phyloP scores from a whole-genome alignment of 2,888 invertebrate species.

The Alviniconcha strummeri region DNA sequence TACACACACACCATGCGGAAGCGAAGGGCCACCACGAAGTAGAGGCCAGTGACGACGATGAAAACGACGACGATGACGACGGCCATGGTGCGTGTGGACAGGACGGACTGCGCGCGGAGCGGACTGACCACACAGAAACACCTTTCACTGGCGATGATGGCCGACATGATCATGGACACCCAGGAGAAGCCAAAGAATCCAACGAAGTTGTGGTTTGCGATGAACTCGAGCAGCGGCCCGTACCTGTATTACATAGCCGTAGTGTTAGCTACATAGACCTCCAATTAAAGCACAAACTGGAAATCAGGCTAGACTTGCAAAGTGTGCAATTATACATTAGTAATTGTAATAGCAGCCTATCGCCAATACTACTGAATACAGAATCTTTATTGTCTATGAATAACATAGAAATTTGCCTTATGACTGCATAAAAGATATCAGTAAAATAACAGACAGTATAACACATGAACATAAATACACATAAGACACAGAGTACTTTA shows the following conservation, averaged over 20 bases:
- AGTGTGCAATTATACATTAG: background rate
- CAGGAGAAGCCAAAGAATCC: background rate
- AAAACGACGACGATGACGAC: conserved; percentile 2
- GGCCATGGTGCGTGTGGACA: background rate
- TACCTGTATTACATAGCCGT: background rate
- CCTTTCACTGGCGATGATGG: conserved; percentile 13
- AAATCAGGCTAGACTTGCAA: background rate
- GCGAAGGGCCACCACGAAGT: background rate
- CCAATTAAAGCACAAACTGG: too few relatives aligned
- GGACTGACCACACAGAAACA: background rate
- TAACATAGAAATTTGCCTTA: too few relatives aligned
- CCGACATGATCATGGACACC: background rate
- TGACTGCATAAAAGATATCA: too few relatives aligned
- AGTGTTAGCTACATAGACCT: too few relatives aligned
- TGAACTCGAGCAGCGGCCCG: background rate
- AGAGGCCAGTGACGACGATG: too few relatives aligned
- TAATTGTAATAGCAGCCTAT: too few relatives aligned
- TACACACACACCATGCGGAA: background rate
- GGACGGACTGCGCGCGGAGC: background rate
- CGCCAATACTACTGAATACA: too few relatives aligned
- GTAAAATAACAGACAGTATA: too few relatives aligned
- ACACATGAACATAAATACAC: too few relatives aligned
- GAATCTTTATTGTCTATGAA: background rate
- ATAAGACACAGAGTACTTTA: too few relatives aligned
- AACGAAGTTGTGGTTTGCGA: background rate